Evolutionary conservation across 2,797 vertebrate genomes (phyloP).

Genomic region (Micromesistius poutassou): DNA sequence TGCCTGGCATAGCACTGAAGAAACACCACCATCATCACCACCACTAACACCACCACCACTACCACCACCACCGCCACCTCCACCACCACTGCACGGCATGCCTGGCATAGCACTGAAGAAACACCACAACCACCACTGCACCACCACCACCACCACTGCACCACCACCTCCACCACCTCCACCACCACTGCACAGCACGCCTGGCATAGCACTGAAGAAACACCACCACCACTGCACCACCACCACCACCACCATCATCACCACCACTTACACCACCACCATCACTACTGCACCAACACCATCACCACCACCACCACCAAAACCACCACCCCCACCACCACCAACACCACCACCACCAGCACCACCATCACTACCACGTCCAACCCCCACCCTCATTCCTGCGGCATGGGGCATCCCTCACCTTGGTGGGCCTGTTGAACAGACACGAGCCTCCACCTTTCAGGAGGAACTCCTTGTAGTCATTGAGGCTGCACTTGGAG

Average conservation of each 20-base stretch:
- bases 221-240: neutral
- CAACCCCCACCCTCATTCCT: neutral
- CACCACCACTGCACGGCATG: neutral
- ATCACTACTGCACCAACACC: too few relatives aligned
- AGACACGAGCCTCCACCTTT: slow-evolving; percentile 95
- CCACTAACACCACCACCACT: too few relatives aligned
- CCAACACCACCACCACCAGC: too few relatives aligned
- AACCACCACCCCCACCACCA: too few relatives aligned
- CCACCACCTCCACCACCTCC: too few relatives aligned
- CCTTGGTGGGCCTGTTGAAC: slow-evolving; percentile 96
- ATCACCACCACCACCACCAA: neutral
- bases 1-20: too few relatives aligned
- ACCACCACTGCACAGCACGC: too few relatives aligned
- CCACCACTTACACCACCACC: too few relatives aligned
- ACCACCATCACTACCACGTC: neutral
- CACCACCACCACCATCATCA: neutral
- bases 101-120: neutral
- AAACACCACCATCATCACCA: too few relatives aligned
- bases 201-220: too few relatives aligned
- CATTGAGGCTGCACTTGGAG: slow-evolving; percentile 95
- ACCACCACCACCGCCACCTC: neutral
- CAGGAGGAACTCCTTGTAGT: slow-evolving; percentile 92
- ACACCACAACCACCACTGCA: too few relatives aligned
- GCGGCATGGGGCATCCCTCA: slow-evolving; percentile 45
- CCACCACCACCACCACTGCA: too few relatives aligned